These are phyloP conservation scores for Chrosomus eos DNA, from an alignment of 2,797 vertebrate species.

Conservation along the genomic window DNA sequence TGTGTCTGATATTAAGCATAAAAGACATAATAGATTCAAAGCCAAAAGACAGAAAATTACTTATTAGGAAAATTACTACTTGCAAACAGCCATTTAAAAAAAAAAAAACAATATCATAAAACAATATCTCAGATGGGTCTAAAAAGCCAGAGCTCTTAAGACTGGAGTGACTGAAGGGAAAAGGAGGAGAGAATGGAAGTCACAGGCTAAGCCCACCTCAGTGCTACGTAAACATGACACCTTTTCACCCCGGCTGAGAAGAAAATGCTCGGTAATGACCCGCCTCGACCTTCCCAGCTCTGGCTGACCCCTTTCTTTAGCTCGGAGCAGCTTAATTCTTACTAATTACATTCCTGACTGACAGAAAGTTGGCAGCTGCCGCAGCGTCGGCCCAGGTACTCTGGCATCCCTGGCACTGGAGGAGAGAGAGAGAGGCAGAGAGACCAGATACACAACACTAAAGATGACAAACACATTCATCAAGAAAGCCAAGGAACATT, in stretches of 20 bases:
- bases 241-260: constrained; percentile 72
- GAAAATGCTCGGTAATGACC: constrained; percentile 80
- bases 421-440: constrained; percentile 18
- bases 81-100: background rate
- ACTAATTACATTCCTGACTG: constrained; percentile 96
- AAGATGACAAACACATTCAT: constrained; percentile 21
- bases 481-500: background rate
- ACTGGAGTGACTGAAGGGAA: background rate
- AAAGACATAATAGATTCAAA: background rate
- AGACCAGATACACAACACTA: constrained; percentile 7
- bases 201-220: constrained; percentile 54
- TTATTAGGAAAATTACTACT: background rate
- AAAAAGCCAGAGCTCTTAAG: background rate
- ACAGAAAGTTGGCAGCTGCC: constrained; percentile 89
- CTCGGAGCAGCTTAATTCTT: constrained; percentile 89
- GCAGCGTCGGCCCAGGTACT: constrained; percentile 74
- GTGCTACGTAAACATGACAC: constrained; percentile 77
- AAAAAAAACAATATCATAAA: background rate
- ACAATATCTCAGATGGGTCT: background rate
- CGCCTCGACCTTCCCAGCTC: constrained; percentile 82
- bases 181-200: constrained; percentile 48
- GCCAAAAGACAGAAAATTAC: background rate
- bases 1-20: background rate
- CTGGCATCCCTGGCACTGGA: constrained; percentile 44
- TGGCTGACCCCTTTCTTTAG: constrained; percentile 84